phyloP scores from a whole-genome alignment of 2,888 invertebrate species.

The Crematogaster levior region DNA sequence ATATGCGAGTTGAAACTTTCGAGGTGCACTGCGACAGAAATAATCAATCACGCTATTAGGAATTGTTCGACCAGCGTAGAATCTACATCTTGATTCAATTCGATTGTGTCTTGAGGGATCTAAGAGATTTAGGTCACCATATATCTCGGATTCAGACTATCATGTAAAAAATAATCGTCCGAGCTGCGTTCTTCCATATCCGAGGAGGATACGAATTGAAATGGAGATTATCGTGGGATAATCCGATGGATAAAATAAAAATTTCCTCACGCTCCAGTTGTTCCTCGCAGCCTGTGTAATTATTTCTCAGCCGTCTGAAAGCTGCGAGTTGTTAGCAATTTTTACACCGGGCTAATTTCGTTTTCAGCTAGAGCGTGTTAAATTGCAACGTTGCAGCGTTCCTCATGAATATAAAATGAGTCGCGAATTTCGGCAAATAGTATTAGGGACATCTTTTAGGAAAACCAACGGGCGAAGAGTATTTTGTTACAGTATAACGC shows the following conservation, averaged over 20 bases:
- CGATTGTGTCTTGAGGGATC: conserved; percentile 10
- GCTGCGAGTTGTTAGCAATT: neutral
- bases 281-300: neutral
- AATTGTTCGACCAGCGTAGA: conserved; percentile 13
- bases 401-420: neutral
- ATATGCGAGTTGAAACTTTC: conserved; percentile 29
- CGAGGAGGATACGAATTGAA: neutral
- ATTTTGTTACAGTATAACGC: neutral
- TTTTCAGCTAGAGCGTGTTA: neutral
- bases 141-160: neutral
- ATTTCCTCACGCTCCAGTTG: neutral
- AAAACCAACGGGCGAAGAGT: neutral
- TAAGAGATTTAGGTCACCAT: conserved; percentile 7
- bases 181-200: neutral
- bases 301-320: neutral
- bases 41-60: conserved; percentile 40
- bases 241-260: conserved; percentile 15
- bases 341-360: neutral
- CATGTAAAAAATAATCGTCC: neutral
- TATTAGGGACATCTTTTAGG: neutral
- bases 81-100: conserved; percentile 27
- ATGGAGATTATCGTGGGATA: neutral
- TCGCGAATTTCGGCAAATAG: neutral
- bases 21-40: conserved; percentile 9
- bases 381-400: neutral